Conservation (phyloP, 2,113 vertebrate species). For the Etia nguti region DNA sequence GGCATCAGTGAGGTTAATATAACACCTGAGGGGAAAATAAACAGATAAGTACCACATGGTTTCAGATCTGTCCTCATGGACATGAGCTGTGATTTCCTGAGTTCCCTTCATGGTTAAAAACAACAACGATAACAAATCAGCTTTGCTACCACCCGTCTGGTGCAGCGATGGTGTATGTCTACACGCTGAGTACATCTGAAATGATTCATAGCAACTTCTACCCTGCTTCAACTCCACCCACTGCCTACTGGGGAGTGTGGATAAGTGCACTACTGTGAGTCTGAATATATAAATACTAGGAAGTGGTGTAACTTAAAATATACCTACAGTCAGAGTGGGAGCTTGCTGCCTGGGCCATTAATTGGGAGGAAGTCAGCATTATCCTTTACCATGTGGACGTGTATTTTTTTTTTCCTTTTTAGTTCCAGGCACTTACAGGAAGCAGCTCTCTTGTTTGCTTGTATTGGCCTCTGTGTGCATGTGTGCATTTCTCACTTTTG, state of each 20-base stretch:
- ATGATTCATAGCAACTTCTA: conserved; percentile 12
- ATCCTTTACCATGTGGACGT: neutral
- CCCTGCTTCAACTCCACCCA: neutral
- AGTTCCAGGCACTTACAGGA: neutral
- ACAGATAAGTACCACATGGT: neutral
- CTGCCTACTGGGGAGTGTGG: neutral
- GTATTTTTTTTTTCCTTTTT: neutral
- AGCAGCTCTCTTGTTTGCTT: neutral
- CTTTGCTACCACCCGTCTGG: neutral
- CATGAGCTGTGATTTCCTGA: neutral
- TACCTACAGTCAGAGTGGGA: neutral
- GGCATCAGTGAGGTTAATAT: neutral
- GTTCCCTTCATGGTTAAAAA: neutral
- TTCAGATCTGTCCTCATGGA: neutral
- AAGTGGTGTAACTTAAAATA: neutral
- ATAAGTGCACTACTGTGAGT: neutral
- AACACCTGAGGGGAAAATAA: neutral
- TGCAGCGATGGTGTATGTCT: neutral
- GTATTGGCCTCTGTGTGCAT: neutral
- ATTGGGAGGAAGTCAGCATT: neutral
- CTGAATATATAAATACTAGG: neutral
- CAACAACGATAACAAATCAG: conserved; percentile 5
- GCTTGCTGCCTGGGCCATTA: neutral
- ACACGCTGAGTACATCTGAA: neutral
- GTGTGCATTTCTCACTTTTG: neutral